Evolutionary conservation across 2,888 invertebrate species (phyloP).

Genomic region (Spialia ferax): DNA sequence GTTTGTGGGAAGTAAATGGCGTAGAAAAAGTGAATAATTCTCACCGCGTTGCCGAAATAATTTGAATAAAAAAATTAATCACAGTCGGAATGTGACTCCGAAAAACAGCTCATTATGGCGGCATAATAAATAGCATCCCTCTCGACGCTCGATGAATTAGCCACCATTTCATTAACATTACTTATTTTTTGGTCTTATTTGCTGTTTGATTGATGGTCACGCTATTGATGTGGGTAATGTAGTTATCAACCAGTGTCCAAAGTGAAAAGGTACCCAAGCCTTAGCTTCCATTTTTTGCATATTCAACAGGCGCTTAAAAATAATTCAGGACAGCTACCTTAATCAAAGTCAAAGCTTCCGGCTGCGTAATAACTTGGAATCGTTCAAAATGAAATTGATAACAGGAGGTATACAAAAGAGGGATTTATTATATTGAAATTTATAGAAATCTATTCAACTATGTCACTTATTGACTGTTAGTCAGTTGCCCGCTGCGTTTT

Average conservation of each 20-base stretch:
- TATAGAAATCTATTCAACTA: too few species aligned
- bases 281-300: slow-evolving; percentile 6
- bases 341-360: not conserved
- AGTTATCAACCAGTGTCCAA: slow-evolving; percentile 6
- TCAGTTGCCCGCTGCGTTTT: too few species aligned
- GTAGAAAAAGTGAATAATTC: slow-evolving; percentile 13
- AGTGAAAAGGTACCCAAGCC: slow-evolving; percentile 1
- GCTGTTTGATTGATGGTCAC: slow-evolving; percentile 60
- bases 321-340: slow-evolving; percentile 4
- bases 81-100: slow-evolving; percentile 59
- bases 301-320: slow-evolving; percentile 1
- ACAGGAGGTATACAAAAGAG: not conserved
- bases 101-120: slow-evolving; percentile 59
- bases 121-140: slow-evolving; percentile 65
- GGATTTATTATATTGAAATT: too few species aligned
- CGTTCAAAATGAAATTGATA: not conserved
- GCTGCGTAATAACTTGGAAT: not conserved
- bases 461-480: too few species aligned
- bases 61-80: slow-evolving; percentile 76
- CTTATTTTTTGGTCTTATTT: slow-evolving; percentile 54
- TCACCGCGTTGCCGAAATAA: slow-evolving; percentile 41
- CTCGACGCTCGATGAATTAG: slow-evolving; percentile 59
- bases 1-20: slow-evolving; percentile 5
- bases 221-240: slow-evolving; percentile 13
- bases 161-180: slow-evolving; percentile 64